phyloP scores from a whole-genome alignment of 1,140 invertebrate genomes.

The Agraylea sexmaculata region DNA sequence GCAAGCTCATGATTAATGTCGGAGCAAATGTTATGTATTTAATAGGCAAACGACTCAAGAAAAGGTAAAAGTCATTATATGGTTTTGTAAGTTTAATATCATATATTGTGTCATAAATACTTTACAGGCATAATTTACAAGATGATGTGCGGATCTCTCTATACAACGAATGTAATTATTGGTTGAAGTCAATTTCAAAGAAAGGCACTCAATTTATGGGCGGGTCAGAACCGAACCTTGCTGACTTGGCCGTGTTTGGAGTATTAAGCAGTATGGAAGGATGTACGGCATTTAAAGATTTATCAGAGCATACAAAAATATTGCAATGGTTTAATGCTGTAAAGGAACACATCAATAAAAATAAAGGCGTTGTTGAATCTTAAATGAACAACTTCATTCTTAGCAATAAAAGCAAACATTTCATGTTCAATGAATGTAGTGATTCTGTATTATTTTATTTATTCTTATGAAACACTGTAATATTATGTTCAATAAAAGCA shows the following conservation, averaged over 20 bases:
- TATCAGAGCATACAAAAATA: slow-evolving; percentile 61
- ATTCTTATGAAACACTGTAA: no score
- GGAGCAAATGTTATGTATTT: slow-evolving; percentile 91
- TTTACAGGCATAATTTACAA: slow-evolving; percentile 64
- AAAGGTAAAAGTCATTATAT: slow-evolving; percentile 41
- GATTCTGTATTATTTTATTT: no score
- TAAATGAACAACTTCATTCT: no score
- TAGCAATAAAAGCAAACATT: no score
- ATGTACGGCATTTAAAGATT: slow-evolving; percentile 81
- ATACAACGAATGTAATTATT: slow-evolving; percentile 78
- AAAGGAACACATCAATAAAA: slow-evolving; percentile 10
- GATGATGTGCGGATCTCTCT: slow-evolving; percentile 82
- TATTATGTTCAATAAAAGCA: no score
- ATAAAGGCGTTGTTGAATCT: slow-evolving; percentile 14
- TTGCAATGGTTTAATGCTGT: slow-evolving; percentile 20
- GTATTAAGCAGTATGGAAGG: slow-evolving; percentile 92
- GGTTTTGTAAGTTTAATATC: background rate
- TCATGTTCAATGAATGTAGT: no score
- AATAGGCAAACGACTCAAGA: slow-evolving; percentile 80
- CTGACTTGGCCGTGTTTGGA: slow-evolving; percentile 90
- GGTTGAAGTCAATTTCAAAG: slow-evolving; percentile 59
- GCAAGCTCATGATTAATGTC: slow-evolving; percentile 80
- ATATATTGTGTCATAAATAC: background rate
- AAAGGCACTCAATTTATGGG: slow-evolving; percentile 69
- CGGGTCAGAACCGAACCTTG: slow-evolving; percentile 77